Evolutionary conservation across 2,113 vertebrate species (phyloP).

Genomic region (Ammodytes dubius): DNA sequence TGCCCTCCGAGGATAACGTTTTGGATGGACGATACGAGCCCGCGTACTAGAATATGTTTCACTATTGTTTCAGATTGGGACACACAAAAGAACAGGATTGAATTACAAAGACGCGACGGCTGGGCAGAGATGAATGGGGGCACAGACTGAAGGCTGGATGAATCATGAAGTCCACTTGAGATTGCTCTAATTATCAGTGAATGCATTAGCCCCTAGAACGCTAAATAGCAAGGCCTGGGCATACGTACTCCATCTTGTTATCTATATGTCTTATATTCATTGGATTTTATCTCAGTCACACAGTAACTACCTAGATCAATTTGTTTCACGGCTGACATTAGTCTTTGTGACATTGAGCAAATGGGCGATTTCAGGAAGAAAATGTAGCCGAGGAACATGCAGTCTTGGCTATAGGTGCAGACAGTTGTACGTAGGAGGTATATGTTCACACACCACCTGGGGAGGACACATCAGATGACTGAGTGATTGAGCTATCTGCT

Average conservation of each 20-base stretch:
- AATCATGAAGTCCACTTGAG: slow-evolving; percentile 76
- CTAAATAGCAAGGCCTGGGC: slow-evolving; percentile 38
- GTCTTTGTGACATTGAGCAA: background rate
- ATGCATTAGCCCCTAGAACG: slow-evolving; percentile 51
- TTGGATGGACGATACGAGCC: slow-evolving; percentile 61
- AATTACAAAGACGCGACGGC: slow-evolving; percentile 74
- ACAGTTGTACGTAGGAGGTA: background rate
- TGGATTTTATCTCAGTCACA: slow-evolving; percentile 28
- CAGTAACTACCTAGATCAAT: background rate
- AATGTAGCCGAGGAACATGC: background rate
- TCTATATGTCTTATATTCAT: background rate
- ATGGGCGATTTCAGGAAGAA: background rate
- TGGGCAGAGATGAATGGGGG: slow-evolving; percentile 72
- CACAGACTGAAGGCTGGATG: slow-evolving; percentile 49
- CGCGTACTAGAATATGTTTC: slow-evolving; percentile 53
- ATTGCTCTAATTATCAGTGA: slow-evolving; percentile 76
- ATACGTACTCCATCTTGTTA: no score
- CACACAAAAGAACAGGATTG: slow-evolving; percentile 65
- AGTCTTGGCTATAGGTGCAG: background rate
- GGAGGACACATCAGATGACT: slow-evolving; percentile 1
- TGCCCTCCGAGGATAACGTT: slow-evolving; percentile 51
- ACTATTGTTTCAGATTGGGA: slow-evolving; percentile 67
- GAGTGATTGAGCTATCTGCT: slow-evolving; percentile 19
- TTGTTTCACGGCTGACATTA: background rate
- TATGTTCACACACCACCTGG: background rate